Evolutionary conservation across 2,797 vertebrate genomes (phyloP), one percentile per base, ranked within the genome.

Genomic region (Protosalanx chinensis): DNA sequence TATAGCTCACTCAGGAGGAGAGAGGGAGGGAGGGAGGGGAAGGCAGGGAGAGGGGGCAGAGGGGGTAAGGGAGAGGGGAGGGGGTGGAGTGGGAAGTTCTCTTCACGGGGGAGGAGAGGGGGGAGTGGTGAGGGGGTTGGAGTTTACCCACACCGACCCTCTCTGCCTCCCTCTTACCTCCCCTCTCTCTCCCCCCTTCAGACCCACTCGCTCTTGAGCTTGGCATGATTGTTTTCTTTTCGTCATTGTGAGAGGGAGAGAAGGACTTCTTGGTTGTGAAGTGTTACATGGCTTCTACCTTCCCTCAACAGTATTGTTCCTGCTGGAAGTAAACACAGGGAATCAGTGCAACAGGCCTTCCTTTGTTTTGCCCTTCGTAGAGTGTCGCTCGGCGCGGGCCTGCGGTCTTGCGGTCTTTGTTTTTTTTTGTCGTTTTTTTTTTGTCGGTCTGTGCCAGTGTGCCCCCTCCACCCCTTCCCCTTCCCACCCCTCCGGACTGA

Each of bases 301-400:
- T 51, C 57, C 3, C 86, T 79, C 72, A 71, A 76, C 56, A 72
- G 56, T 86, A 91, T 89, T 92, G 88, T 92, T 84, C 84, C 67
- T 41, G 35, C 27, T 74, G 27, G 73, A 88, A 81, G 83, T 86
- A 88, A 91, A 88, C 89, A 87, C 66, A 72, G 82, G 72, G 62
- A 0, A 66, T 73, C 81, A 63, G 76, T 60, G 20, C 77, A 79
- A 79, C 80, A 81, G 81, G 64, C 82, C 77, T 82, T 81, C 83
- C 86, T 87, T 87, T 89, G 82, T 89, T 87, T 84, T 80, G 74
- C 79, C 79, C 77, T 82, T 68, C 18, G 73, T 88, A 86, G 81
- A 86, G 84, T 81, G 84, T 76, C 77, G 76, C 67, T 5, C 76
- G 66, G 79, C 75, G 72, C 57, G 71, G 30, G 37, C 76, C 70